Base-by-base conservation (phyloP, 2,113 vertebrate species). In the Rhea americana region DNA sequence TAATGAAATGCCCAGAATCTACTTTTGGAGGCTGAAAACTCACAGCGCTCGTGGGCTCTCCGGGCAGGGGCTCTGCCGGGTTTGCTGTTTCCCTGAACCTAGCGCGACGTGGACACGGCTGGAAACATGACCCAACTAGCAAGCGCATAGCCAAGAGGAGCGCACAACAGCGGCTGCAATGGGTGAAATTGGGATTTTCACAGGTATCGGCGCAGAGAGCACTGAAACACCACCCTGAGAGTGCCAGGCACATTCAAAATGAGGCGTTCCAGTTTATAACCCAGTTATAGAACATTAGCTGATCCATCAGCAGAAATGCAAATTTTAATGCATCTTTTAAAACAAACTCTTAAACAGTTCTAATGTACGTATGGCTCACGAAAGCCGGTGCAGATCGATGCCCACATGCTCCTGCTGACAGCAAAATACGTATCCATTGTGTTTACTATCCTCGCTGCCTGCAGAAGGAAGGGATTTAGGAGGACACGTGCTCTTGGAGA, bases 1-100 rank as follows among this genome's bases (percentile, higher is more conserved):
- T 79, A 91, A 84, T 45, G 58, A 91, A 91, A 58, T 91, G 37
- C 48, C 56, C 26, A 75, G 79, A 90, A 85, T 67, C 76, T 65
- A 35, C 26, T 18, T 48, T 59, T 5, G 9, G 68, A 71, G 66
- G 68, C 51, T 89, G 59, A 71, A 90, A 89, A 77, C n/a, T 26
- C 43, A 4, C 51, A 30, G 53, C 15, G 35, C 28, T 28, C 51
- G 47, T 65, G 74, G 53, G 12, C 24, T 62, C 77, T 71, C 61
- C 48, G 56, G 70, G 56, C 18, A 81, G 89, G 67, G 30, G 65
- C 77, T 80, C 41, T 75, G 90, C 80, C 82, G 67, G 5, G 1
- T 89, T 72, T 63, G 43, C 81, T 74, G 51, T 74, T 66, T 72
- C 53, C 15, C 75, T 39, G 37, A 62, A 68, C 32, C 2, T 1